Percentiles rank a stretch among this genome's conserved stretches.
These are phyloP conservation scores for Antechinus flavipes DNA, from an alignment of 2,113 vertebrate genomes.

Conservation along the genomic window DNA sequence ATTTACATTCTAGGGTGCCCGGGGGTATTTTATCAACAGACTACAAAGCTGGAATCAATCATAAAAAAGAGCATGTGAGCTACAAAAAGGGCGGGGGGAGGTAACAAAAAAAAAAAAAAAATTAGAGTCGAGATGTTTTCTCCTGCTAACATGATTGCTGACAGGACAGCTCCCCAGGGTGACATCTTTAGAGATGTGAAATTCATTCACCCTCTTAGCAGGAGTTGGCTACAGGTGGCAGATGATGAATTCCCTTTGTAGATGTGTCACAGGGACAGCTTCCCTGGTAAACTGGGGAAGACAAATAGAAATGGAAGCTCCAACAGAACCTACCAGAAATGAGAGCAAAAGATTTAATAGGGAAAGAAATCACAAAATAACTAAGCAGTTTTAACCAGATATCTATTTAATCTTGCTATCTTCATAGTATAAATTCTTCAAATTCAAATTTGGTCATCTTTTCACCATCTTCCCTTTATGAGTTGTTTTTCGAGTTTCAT, in stretches of 20 bases:
- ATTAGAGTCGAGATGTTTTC: neutral
- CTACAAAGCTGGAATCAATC: slow-evolving; percentile 31
- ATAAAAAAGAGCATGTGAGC: neutral
- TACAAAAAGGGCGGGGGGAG: neutral
- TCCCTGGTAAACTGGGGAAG: neutral
- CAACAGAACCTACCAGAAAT: neutral
- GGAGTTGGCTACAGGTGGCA: neutral
- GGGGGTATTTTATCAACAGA: neutral
- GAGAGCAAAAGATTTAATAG: rapidly evolving
- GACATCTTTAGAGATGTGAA: neutral
- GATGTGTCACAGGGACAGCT: neutral
- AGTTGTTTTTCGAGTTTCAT: neutral
- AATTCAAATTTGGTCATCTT: neutral
- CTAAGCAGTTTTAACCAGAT: rapidly evolving
- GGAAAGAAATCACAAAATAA: neutral
- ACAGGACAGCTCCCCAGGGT: neutral
- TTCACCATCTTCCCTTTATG: neutral
- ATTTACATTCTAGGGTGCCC: neutral
- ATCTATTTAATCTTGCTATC: neutral
- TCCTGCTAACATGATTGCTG: neutral
- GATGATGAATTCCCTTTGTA: neutral
- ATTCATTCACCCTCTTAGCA: neutral
- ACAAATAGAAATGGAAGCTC: neutral
- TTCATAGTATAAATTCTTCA: neutral
- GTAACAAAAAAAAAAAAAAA: neutral